phyloP scores from a whole-genome alignment of 1,140 invertebrate genomes.

The Bilobella aurantiaca region DNA sequence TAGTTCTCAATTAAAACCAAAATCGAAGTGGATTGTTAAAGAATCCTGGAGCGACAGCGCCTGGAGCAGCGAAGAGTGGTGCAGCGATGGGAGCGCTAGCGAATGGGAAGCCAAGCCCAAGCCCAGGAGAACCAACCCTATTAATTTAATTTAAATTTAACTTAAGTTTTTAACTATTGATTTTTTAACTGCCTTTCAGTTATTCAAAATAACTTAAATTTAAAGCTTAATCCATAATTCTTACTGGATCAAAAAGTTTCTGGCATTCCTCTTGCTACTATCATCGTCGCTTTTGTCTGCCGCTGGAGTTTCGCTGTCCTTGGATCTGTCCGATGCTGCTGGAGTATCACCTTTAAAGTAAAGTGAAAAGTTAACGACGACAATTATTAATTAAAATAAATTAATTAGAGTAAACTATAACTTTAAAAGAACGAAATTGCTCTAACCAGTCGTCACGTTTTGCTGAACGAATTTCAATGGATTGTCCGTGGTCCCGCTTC shows the following conservation, averaged over 20 bases:
- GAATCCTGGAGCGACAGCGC: background rate
- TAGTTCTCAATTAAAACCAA: background rate
- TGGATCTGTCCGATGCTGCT: background rate
- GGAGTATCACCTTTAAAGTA: too few relatives aligned
- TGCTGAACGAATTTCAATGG: too few relatives aligned
- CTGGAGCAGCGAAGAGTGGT: background rate
- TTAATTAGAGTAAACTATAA: too few relatives aligned
- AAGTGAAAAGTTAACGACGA: too few relatives aligned
- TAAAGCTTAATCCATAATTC: background rate
- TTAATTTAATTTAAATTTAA: background rate
- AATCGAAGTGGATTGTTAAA: constrained; percentile 1
- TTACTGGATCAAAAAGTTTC: background rate
- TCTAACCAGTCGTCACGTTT: too few relatives aligned
- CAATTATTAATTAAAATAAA: too few relatives aligned
- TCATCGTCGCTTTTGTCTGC: background rate
- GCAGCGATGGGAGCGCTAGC: background rate
- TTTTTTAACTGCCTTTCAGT: background rate
- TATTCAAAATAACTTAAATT: background rate
- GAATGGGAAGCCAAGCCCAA: background rate
- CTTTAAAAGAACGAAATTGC: too few relatives aligned
- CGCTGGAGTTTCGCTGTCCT: background rate
- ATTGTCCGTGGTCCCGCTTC: too few relatives aligned
- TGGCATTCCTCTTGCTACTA: background rate
- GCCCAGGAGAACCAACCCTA: background rate
- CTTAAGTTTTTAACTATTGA: background rate